Conservation (phyloP, 2,113 vertebrate genomes). For the Calidris pygmaea region DNA sequence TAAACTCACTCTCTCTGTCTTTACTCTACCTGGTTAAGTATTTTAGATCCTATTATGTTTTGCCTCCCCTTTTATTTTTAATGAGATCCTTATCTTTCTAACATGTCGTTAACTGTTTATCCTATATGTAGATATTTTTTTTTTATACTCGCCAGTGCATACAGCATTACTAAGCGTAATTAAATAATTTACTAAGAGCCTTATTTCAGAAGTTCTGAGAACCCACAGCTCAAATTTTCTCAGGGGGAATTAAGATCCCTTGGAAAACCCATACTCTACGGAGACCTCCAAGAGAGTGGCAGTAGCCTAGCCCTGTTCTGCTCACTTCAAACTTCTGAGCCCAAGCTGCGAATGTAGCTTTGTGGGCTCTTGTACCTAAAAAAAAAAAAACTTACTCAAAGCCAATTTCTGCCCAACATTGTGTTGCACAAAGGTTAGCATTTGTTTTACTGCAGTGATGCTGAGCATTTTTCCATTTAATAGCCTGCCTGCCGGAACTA, state of each 20-base stretch:
- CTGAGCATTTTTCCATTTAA: neutral
- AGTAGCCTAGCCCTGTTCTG: neutral
- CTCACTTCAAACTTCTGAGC: neutral
- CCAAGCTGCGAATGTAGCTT: neutral
- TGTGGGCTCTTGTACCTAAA: neutral
- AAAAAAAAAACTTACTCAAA: neutral
- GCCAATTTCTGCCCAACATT: neutral
- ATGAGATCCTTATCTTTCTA: slow-evolving; percentile 3
- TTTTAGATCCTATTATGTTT: slow-evolving; percentile 41
- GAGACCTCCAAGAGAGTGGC: neutral
- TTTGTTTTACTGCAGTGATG: neutral
- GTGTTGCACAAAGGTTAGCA: neutral
- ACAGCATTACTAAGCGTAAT: neutral
- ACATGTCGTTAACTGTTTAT: slow-evolving; percentile 12
- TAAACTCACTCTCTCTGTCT: neutral
- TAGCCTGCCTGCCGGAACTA: neutral
- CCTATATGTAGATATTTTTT: neutral
- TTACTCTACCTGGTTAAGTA: slow-evolving; percentile 8
- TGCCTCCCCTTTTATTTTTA: slow-evolving; percentile 21
- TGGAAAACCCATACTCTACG: neutral
- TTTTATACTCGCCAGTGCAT: neutral
- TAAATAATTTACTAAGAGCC: neutral
- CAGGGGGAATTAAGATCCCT: neutral
- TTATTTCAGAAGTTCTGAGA: neutral
- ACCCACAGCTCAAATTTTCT: neutral